These are phyloP conservation scores for Bradypodion ventrale DNA, from an alignment of 2,797 vertebrate species.

Conservation along the genomic window DNA sequence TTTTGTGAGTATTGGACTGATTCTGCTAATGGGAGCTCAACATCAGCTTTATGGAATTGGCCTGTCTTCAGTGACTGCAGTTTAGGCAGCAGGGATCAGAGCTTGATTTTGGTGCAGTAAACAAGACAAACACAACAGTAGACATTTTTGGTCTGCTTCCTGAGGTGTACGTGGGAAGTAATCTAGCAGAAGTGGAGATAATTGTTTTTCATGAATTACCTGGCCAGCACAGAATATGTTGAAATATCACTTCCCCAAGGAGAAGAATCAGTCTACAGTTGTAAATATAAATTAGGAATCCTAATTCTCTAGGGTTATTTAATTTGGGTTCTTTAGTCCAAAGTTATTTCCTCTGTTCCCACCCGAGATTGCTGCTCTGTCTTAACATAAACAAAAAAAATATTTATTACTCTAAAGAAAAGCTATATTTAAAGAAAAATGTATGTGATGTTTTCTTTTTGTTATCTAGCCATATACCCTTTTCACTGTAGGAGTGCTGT, in stretches of 20 bases:
- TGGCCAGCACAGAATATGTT: background rate
- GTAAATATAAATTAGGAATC: conserved; percentile 62
- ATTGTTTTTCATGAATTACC: conserved; percentile 26
- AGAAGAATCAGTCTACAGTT: conserved; percentile 37
- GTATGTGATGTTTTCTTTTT: conserved; percentile 61
- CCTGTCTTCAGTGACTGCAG: conserved; percentile 34
- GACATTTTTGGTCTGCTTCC: background rate
- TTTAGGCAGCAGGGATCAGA: background rate
- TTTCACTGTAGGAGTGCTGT: conserved; percentile 58
- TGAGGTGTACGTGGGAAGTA: conserved; percentile 24
- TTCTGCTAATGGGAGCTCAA: conserved; percentile 30
- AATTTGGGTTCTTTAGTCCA: conserved; percentile 55
- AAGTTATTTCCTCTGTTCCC: conserved; percentile 60
- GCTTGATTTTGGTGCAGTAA: conserved; percentile 33
- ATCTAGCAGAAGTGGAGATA: conserved; percentile 8
- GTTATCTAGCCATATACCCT: conserved; percentile 35
- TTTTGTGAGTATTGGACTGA: conserved; percentile 50
- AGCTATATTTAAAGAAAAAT: conserved; percentile 73
- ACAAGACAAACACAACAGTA: conserved; percentile 1
- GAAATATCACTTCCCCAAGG: background rate
- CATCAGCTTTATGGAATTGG: conserved; percentile 31
- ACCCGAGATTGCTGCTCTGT: conserved; percentile 69
- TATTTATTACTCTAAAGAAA: conserved; percentile 82
- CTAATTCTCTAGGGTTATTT: conserved; percentile 61
- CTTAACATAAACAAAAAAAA: conserved; percentile 68